These are phyloP conservation scores for Acholoe squamosa DNA, from an alignment of 2,888 invertebrate species.

Conservation along the genomic window DNA sequence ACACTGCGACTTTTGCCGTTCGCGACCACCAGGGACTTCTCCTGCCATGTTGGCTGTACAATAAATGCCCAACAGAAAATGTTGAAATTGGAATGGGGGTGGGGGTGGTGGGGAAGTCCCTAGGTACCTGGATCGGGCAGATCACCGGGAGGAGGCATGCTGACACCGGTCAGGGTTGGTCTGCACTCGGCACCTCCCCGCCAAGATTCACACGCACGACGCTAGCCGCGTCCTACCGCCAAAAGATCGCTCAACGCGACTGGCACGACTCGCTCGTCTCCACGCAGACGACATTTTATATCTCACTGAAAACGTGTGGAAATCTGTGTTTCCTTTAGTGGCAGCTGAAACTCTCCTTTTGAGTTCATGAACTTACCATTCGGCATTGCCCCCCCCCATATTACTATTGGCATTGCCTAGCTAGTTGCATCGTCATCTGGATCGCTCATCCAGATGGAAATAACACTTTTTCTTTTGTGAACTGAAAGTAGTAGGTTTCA, in stretches of 20 bases:
- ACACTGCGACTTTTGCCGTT: slow-evolving; percentile 40
- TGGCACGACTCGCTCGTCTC: background rate
- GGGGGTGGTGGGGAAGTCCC: background rate
- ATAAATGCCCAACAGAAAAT: background rate
- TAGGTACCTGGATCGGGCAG: background rate
- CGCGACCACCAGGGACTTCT: background rate
- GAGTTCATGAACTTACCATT: too few relatives aligned
- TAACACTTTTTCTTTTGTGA: too few relatives aligned
- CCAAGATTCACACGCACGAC: background rate
- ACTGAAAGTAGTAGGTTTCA: too few relatives aligned
- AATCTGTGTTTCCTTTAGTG: too few relatives aligned
- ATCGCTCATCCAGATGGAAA: too few relatives aligned
- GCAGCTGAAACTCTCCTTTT: too few relatives aligned
- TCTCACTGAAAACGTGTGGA: background rate
- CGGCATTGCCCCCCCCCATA: too few relatives aligned
- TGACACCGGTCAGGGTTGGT: slow-evolving; percentile 5
- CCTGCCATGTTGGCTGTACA: slow-evolving; percentile 8
- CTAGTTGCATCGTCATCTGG: too few relatives aligned
- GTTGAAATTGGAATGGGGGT: too few relatives aligned
- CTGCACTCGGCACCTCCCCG: slow-evolving; percentile 20
- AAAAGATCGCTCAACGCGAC: too few relatives aligned
- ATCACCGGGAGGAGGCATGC: background rate
- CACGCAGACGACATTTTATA: background rate
- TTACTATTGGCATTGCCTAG: too few relatives aligned
- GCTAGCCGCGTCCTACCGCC: too few relatives aligned